Evolutionary conservation across 2,113 vertebrate species (phyloP).

Genomic region (Conger conger): DNA sequence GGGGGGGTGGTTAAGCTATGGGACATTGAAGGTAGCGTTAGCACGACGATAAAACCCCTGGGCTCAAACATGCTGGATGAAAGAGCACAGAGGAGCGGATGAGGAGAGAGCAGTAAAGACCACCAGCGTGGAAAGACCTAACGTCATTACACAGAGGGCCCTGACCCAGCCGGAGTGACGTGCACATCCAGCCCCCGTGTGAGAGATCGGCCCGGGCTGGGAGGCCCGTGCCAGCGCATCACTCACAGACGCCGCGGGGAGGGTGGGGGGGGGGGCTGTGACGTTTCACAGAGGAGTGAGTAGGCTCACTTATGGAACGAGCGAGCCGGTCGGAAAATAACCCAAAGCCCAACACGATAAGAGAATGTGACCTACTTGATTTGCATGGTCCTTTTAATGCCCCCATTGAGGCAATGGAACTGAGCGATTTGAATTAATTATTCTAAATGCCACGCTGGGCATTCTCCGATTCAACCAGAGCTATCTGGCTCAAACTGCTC

Average conservation of each 20-base stretch:
- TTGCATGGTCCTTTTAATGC: not conserved
- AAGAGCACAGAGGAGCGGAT: too few species aligned
- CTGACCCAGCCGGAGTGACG: not conserved
- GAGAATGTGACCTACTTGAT: not conserved
- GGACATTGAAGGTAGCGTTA: too few species aligned
- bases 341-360: not conserved
- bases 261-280: not conserved
- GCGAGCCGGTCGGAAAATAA: not conserved
- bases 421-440: not conserved
- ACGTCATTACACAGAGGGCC: not conserved
- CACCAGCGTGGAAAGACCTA: too few species aligned
- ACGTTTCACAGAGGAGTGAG: not conserved
- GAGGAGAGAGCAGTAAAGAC: too few species aligned
- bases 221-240: not conserved
- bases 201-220: not conserved
- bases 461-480: not conserved
- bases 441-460: not conserved
- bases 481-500: not conserved
- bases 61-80: too few species aligned
- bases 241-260: not conserved
- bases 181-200: not conserved
- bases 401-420: slow-evolving; percentile 1
- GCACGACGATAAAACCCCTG: too few species aligned
- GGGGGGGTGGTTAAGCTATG: too few species aligned
- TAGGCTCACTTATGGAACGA: not conserved